Evolutionary conservation across 2,113 vertebrate species (phyloP), one percentile per base, ranked within the genome.

Genomic region (Kryptolebias marmoratus): DNA sequence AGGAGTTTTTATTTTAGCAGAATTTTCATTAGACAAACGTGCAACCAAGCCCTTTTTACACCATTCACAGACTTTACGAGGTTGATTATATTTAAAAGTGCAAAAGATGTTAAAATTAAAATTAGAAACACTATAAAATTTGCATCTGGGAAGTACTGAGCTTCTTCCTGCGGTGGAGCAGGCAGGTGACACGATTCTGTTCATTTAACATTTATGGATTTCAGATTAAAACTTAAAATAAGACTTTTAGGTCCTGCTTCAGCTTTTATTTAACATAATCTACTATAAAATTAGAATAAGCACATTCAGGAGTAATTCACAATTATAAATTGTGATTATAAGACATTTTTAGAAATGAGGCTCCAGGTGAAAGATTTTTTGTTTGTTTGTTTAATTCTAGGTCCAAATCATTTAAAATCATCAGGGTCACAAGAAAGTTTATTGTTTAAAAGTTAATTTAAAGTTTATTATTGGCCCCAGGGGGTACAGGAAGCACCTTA

Each of bases 401-500:
- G 27, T 68, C 31, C 15, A 56, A 39, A 58, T 71, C 32, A 68
- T 71, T 67, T 12, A 68, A 16, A 22, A 44, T 45, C n/a, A 50
- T 60, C 28, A 28, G 11, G 53, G 16, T 27, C 14, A 31, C 0
- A 53, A 32, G 22, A 53, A 32, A 53, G 11, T 62, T 71, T 2
- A n/a, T 1, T 60, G 6, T 50, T 49, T 32, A 12, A 0, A 44
- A 52, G n/a, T 18, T 42, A 13, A 5, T 53, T 65, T 50, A 45
- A 1, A 12, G n/a, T 54, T 61, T 68, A 4, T 71, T 5, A 15
- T 3, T 80, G 28, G 16, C 16, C 16, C 28, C 28, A 16, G 47
- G 3, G 7, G 44, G 30, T 75, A n/a, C 22, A 14, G 7, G 14
- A 31, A 47, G 69, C 4, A 30, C 48, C 10, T 55, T 59, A 39